A percentile compares a stretch with the other conserved stretches of the same genome.
Evolutionary conservation across 2,113 vertebrate species (phyloP).

Genomic region (Epinephelus moara): DNA sequence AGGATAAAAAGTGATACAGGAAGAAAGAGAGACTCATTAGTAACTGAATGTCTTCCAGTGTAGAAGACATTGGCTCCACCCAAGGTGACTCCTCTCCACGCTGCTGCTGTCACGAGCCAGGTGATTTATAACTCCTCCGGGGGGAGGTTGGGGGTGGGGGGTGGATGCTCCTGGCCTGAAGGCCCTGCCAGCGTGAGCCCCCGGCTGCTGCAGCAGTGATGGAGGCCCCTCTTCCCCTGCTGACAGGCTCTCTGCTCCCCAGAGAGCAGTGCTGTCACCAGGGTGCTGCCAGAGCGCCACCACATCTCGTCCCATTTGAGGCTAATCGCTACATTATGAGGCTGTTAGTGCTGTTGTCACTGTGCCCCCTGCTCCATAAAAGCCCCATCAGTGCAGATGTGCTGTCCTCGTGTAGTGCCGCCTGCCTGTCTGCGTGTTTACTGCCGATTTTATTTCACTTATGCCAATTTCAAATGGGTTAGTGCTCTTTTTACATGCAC

Average conservation of each 20-base stretch:
- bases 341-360: constrained; percentile 61
- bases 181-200: constrained; percentile 40
- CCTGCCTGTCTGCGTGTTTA: constrained; percentile 40
- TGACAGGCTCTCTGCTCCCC: constrained; percentile 51
- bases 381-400: constrained; percentile 54
- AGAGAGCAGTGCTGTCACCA: constrained; percentile 45
- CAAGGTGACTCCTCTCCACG: constrained; percentile 72
- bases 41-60: constrained; percentile 39
- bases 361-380: constrained; percentile 54
- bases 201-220: constrained; percentile 40
- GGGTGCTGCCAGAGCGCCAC: constrained; percentile 46
- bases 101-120: constrained; percentile 62
- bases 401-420: constrained; percentile 3
- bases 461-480: constrained; percentile 41
- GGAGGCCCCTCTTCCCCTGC: constrained; percentile 42
- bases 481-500: background rate
- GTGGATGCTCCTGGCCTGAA: constrained; percentile 37
- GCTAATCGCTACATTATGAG: constrained; percentile 72
- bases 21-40: constrained; percentile 42
- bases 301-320: constrained; percentile 50
- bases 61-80: constrained; percentile 48
- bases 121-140: constrained; percentile 69
- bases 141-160: constrained; percentile 11
- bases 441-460: constrained; percentile 54
- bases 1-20: constrained; percentile 42